A percentile compares a stretch with the other conserved stretches of the same genome.
Evolutionary conservation across 1,140 invertebrate genomes (phyloP).

Genomic region (Papilio polyxenes): DNA sequence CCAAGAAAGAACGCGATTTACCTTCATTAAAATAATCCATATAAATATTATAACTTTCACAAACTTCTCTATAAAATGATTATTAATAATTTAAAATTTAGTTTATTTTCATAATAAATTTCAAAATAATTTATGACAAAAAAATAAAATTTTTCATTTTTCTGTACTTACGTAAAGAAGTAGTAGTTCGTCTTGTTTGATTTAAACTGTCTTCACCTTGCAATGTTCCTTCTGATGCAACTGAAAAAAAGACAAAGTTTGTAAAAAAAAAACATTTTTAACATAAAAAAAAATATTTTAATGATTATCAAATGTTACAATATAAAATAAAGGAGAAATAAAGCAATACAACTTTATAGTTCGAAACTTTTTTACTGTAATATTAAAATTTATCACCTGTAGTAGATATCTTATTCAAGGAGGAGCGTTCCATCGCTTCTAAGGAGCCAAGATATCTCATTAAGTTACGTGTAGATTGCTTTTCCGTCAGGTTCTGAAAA

Average conservation of each 20-base stretch:
- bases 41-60: neutral
- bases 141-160: neutral
- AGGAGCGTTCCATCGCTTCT: constrained; percentile 62
- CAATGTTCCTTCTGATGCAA: constrained; percentile 59
- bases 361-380: neutral
- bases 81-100: constrained; percentile 2
- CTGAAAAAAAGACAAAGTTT: constrained; percentile 42
- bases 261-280: too few species aligned
- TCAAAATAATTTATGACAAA: too few species aligned
- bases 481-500: constrained; percentile 71
- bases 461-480: constrained; percentile 68
- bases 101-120: too few species aligned
- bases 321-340: too few species aligned
- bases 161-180: constrained; percentile 66
- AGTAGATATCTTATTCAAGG: constrained; percentile 68
- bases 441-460: constrained; percentile 68
- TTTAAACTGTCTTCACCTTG: constrained; percentile 59
- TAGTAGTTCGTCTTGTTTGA: constrained; percentile 54
- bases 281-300: too few species aligned
- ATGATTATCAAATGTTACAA: neutral
- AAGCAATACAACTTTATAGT: neutral
- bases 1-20: neutral
- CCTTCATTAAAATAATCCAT: constrained; percentile 25
- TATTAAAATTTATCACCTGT: constrained; percentile 50
- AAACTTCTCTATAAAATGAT: neutral